Evolutionary conservation across 2,113 vertebrate genomes (phyloP).

Genomic region (Phalacrocorax aristotelis): DNA sequence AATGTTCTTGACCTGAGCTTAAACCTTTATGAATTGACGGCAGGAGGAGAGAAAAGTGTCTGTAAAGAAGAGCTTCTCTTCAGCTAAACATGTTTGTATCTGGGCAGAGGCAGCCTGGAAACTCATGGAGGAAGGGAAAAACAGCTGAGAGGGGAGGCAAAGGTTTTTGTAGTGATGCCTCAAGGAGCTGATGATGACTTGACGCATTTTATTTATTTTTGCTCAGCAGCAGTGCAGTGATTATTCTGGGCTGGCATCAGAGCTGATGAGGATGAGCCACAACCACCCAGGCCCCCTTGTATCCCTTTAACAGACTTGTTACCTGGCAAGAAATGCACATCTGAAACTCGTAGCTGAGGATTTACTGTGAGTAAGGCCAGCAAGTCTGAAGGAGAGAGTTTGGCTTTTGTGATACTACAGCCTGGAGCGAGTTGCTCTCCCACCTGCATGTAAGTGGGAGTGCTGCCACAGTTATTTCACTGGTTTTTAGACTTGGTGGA

Average conservation of each 20-base stretch:
- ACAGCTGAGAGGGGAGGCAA: background rate
- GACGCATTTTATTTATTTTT: background rate
- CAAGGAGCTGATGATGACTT: background rate
- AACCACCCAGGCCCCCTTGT: background rate
- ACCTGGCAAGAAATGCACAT: background rate
- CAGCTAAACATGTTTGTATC: background rate
- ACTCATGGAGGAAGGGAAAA: background rate
- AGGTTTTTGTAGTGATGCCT: background rate
- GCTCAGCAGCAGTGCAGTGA: background rate
- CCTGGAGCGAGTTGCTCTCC: fast-evolving
- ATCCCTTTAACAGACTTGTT: background rate
- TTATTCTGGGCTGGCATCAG: background rate
- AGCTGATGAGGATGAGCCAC: background rate
- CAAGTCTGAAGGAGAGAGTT: background rate
- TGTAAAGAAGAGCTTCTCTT: background rate
- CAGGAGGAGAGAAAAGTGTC: background rate
- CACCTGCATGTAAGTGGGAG: background rate
- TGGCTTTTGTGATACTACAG: background rate
- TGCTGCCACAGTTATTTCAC: background rate
- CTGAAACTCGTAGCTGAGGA: background rate
- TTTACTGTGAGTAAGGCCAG: background rate
- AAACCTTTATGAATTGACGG: constrained; percentile 32
- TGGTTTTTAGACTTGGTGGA: background rate
- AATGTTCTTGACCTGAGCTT: constrained; percentile 34
- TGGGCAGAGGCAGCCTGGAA: background rate